A percentile compares a stretch with the other conserved stretches of the same genome.
phyloP scores from a whole-genome alignment of 2,797 vertebrate genomes.

The Ctenopoma kingsleyae region DNA sequence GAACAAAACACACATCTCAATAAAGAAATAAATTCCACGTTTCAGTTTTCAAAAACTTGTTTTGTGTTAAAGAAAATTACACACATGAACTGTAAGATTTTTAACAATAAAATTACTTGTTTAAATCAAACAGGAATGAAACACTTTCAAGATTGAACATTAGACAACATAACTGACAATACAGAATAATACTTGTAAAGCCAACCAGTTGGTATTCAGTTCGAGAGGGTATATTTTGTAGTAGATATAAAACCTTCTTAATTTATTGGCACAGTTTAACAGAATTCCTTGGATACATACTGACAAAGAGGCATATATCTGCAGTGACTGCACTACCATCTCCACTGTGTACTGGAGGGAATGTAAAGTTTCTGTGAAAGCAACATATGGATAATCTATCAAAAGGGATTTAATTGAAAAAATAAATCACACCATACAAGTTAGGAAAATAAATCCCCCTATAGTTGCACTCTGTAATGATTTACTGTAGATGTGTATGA shows the following conservation, averaged over 20 bases:
- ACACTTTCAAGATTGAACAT: neutral
- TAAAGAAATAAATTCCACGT: neutral
- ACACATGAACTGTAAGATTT: neutral
- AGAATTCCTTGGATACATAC: constrained; percentile 3
- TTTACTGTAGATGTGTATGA: constrained; percentile 54
- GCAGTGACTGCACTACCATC: constrained; percentile 23
- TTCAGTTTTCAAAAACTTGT: neutral
- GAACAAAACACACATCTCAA: neutral
- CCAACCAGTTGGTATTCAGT: constrained; percentile 13
- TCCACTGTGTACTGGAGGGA: constrained; percentile 1
- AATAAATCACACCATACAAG: constrained; percentile 69
- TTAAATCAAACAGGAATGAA: neutral
- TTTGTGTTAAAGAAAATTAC: neutral
- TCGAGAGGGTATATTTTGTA: constrained; percentile 40
- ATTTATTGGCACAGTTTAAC: constrained; percentile 13
- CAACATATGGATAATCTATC: constrained; percentile 55
- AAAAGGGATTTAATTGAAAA: constrained; percentile 65
- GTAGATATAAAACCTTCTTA: constrained; percentile 15
- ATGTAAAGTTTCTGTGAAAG: constrained; percentile 20
- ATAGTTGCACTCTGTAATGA: constrained; percentile 58
- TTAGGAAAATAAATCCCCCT: constrained; percentile 60
- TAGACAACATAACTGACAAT: neutral
- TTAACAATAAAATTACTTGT: neutral
- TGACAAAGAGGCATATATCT: constrained; percentile 26
- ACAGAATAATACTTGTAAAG: constrained; percentile 2